These are phyloP conservation scores for Percina caprodes DNA, from an alignment of 2,113 vertebrate genomes.

Conservation along the genomic window DNA sequence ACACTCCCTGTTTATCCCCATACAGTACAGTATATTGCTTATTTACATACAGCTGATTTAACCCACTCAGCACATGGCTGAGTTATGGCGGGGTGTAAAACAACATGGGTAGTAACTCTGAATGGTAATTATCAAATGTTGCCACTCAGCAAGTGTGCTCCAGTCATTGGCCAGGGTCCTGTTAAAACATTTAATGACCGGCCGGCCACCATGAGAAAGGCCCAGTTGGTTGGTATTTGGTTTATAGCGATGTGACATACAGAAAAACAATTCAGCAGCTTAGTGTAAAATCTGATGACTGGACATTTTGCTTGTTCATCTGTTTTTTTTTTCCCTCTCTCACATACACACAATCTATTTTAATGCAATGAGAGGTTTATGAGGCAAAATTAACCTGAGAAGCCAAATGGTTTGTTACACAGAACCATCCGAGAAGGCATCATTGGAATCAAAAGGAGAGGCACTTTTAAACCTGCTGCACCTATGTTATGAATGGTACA, in stretches of 20 bases:
- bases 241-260: constrained; percentile 38
- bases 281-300: constrained; percentile 39
- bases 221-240: background rate
- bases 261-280: constrained; percentile 20
- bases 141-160: constrained; percentile 66
- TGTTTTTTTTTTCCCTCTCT: background rate
- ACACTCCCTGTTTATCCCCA: constrained; percentile 34
- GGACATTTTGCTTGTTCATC: constrained; percentile 7
- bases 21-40: constrained; percentile 31
- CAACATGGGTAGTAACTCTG: constrained; percentile 53
- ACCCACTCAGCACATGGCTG: constrained; percentile 59
- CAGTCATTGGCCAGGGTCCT: constrained; percentile 55
- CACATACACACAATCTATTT: background rate
- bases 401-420: too few relatives aligned
- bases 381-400: background rate
- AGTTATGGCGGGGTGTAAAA: constrained; percentile 66
- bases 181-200: constrained; percentile 62
- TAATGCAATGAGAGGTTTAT: background rate
- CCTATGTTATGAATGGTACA: too few relatives aligned
- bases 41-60: constrained; percentile 53
- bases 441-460: too few relatives aligned
- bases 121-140: constrained; percentile 70
- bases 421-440: too few relatives aligned
- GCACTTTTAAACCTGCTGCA: too few relatives aligned
- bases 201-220: background rate